Evolutionary conservation across 2,888 invertebrate genomes (phyloP).

Genomic region (Hyppa rectilinea): DNA sequence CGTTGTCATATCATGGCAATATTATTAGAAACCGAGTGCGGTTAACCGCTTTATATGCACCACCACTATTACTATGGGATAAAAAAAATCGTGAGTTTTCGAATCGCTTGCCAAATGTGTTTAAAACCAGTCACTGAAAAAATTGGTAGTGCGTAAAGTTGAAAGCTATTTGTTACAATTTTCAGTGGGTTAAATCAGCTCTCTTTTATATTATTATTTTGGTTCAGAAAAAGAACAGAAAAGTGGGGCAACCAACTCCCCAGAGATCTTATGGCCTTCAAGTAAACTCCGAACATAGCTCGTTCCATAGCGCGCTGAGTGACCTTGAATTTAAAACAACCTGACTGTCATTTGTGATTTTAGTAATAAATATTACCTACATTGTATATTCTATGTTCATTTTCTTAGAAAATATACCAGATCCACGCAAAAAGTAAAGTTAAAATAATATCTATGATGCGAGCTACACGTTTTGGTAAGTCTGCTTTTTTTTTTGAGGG

Average conservation of each 20-base stretch:
- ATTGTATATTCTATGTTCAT: constrained; percentile 2
- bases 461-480: neutral
- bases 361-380: neutral
- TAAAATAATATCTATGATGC: neutral
- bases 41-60: too few species aligned
- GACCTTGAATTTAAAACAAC: constrained; percentile 3
- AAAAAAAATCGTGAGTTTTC: too few species aligned
- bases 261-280: neutral
- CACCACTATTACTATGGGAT: too few species aligned
- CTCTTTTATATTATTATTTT: neutral
- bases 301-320: too few species aligned
- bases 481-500: too few species aligned
- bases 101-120: too few species aligned
- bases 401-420: constrained; percentile 3
- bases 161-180: too few species aligned
- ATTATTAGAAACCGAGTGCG: too few species aligned
- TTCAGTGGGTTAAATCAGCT: too few species aligned
- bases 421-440: neutral
- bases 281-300: neutral
- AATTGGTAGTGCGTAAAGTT: too few species aligned
- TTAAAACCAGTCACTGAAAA: too few species aligned
- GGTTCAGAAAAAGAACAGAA: neutral
- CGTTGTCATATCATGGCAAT: too few species aligned
- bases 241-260: neutral
- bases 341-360: constrained; percentile 5